phyloP scores from a whole-genome alignment of 2,888 invertebrate genomes.

The Andrena fulva region DNA sequence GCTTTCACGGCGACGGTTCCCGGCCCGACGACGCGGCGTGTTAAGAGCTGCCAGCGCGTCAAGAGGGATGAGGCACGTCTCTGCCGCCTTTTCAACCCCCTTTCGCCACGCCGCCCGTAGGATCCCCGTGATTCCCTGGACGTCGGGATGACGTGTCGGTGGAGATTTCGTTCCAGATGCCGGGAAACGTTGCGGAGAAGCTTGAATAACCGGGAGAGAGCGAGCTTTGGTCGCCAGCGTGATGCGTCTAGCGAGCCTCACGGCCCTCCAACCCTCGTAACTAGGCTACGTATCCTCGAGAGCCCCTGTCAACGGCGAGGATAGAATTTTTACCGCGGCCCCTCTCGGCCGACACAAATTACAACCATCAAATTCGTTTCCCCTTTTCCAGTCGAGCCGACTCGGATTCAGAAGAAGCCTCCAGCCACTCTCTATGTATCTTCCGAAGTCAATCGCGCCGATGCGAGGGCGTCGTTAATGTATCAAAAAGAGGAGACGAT shows the following conservation, averaged over 20 bases:
- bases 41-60: constrained; percentile 59
- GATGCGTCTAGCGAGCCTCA: constrained; percentile 50
- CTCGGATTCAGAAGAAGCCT: neutral
- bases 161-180: constrained; percentile 70
- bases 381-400: neutral
- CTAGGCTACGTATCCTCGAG: constrained; percentile 53
- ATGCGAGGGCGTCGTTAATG: neutral
- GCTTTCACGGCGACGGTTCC: constrained; percentile 61
- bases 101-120: constrained; percentile 24
- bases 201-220: constrained; percentile 55
- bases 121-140: constrained; percentile 57
- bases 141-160: constrained; percentile 68
- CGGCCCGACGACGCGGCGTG: constrained; percentile 62
- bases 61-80: constrained; percentile 41
- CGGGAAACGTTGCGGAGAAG: constrained; percentile 51
- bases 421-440: neutral
- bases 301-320: constrained; percentile 59
- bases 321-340: constrained; percentile 60
- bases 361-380: constrained; percentile 33
- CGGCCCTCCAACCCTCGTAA: constrained; percentile 42
- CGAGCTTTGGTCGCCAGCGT: constrained; percentile 32
- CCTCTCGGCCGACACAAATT: constrained; percentile 33
- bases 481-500: neutral
- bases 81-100: constrained; percentile 21
- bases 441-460: neutral